A percentile compares a stretch with the other conserved stretches of the same genome.
Conservation (phyloP, 1,140 invertebrate genomes). For the Marisa cornuarietis region DNA sequence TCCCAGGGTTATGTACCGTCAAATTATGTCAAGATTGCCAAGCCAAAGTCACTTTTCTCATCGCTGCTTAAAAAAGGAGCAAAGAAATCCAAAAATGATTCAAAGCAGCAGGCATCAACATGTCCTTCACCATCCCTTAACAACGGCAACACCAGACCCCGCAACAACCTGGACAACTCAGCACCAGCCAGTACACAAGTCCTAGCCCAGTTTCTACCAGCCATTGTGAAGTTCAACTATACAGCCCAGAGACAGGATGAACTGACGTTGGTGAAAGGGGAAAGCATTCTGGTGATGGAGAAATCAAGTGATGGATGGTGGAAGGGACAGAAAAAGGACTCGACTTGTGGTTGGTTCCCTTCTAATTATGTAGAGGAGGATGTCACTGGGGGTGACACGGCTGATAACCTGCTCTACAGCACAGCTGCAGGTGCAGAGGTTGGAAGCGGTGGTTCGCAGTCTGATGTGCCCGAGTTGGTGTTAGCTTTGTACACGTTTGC, state of each 20-base stretch:
- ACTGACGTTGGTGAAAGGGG: conserved; percentile 85
- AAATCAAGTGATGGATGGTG: conserved; percentile 99
- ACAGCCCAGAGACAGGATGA: conserved; percentile 97
- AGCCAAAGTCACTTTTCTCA: conserved; percentile 54
- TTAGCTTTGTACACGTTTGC: conserved; percentile 66
- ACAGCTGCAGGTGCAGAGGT: conserved; percentile 89
- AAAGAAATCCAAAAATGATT: conserved; percentile 43
- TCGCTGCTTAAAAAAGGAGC: conserved; percentile 48
- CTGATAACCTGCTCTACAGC: conserved; percentile 71
- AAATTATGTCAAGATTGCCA: conserved; percentile 90
- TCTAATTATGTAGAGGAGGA: conserved; percentile 98
- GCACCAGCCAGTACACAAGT: conserved; percentile 19
- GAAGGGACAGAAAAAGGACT: conserved; percentile 75
- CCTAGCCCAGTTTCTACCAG: conserved; percentile 66
- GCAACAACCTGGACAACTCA: conserved; percentile 22
- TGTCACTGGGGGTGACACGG: conserved; percentile 45
- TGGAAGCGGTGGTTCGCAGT: conserved; percentile 26
- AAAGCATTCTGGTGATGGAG: conserved; percentile 90
- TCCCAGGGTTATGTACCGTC: conserved; percentile 95
- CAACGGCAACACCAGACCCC: conserved; percentile 22
- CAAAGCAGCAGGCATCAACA: conserved; percentile 29
- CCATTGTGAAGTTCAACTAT: conserved; percentile 97
- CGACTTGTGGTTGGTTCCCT: conserved; percentile 91
- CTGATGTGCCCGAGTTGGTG: conserved; percentile 79
- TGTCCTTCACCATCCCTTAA: conserved; percentile 22